Evolutionary conservation across 2,888 invertebrate genomes (phyloP), one percentile per base, ranked within the genome.

Genomic region (Aplocera efformata): DNA sequence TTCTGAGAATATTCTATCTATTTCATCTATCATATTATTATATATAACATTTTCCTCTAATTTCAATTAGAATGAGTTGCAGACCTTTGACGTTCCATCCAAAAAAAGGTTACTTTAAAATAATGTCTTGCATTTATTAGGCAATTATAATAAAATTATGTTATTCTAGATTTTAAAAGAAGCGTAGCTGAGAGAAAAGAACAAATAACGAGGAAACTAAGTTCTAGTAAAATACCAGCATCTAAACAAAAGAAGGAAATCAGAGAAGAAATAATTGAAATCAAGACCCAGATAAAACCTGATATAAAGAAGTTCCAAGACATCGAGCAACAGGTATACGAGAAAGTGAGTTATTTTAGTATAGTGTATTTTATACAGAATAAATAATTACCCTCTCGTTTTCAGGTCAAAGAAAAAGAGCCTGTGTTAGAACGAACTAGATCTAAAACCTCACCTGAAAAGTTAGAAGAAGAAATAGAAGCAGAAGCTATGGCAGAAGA

Each of bases 101-200:
- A n/a, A n/a, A n/a, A n/a, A n/a, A n/a, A n/a, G n/a, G n/a, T n/a
- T n/a, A n/a, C n/a, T n/a, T n/a, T n/a, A n/a, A n/a, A n/a, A n/a
- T n/a, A n/a, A n/a, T n/a, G n/a, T n/a, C n/a, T n/a, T n/a, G n/a
- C n/a, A n/a, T n/a, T n/a, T 9, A n/a, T 25, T 10, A 9, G 28
- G 13, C 13, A 17, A 3, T 17, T 17, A 17, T 3, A 3, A 3
- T 2, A 3, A 17, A 17, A 17, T 17, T 17, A 17, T 17, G 3
- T 17, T 17, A 17, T 17, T 56, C 1, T 37, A 88, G 89, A 81
- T 53, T 65, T 91, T 10, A 93, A 93, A 57, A 91, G 91, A 49
- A 92, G 93, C 32, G 94, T 94, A 20, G 92, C 93, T n/a, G 94
- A 94, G 67, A 84, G 94, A 53, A 92, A 94, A 50, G 92, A 92